These are phyloP conservation scores for Zoanthus sansibaricus DNA, from an alignment of 92 coral and sea anemone genomes.

Conservation along the genomic window DNA sequence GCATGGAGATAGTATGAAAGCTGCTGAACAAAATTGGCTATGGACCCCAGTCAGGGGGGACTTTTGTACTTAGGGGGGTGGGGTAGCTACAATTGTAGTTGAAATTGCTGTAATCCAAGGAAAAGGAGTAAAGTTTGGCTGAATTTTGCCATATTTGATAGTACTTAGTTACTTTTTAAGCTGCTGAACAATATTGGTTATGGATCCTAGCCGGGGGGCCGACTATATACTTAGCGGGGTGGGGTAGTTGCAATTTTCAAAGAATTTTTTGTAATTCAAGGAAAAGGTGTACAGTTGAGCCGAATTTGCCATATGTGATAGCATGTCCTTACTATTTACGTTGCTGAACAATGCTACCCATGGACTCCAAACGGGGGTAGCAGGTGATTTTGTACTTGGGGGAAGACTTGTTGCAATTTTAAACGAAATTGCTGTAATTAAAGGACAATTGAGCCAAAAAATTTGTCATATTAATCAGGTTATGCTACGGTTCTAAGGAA, in stretches of 20 bases:
- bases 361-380: no score
- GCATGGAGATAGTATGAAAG: slow-evolving; percentile 2
- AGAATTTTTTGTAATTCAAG: slow-evolving; percentile 27
- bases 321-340: no score
- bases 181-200: background rate
- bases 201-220: slow-evolving; percentile 1
- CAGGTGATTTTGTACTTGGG: no score
- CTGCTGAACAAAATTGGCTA: slow-evolving; percentile 1
- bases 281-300: slow-evolving; percentile 30
- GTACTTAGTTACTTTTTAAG: background rate
- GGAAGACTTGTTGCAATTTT: no score
- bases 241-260: slow-evolving; percentile 24
- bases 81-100: slow-evolving; percentile 4
- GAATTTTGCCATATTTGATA: background rate
- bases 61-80: slow-evolving; percentile 21
- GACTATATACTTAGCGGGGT: background rate
- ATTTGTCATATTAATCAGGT: no score
- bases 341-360: no score
- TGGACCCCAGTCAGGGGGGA: slow-evolving; percentile 15
- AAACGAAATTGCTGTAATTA: no score
- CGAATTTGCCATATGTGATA: slow-evolving; percentile 16
- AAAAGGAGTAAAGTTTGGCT: background rate
- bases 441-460: no score
- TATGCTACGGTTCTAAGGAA: slow-evolving; percentile 25
- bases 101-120: background rate